A percentile compares a stretch with the other conserved stretches of the same genome.
Evolutionary conservation across 2,113 vertebrate species (phyloP).

Genomic region (Psittacara wagleri): DNA sequence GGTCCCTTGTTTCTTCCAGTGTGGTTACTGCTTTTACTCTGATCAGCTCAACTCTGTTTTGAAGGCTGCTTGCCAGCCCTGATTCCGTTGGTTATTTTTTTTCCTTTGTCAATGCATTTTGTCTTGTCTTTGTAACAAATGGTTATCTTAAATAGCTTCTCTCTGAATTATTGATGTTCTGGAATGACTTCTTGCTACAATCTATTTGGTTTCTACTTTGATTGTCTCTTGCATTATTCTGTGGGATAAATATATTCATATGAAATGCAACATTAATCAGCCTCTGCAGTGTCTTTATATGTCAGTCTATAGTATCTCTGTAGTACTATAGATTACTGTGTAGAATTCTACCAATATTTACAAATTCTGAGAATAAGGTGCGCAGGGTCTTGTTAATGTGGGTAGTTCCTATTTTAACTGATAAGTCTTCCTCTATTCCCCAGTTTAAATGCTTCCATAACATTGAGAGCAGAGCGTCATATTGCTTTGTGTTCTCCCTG

Average conservation of each 20-base stretch:
- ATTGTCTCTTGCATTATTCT: neutral
- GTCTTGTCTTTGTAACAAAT: conserved; percentile 13
- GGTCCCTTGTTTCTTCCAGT: neutral
- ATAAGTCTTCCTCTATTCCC: neutral
- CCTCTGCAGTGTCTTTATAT: neutral
- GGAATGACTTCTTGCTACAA: neutral
- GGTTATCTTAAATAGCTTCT: conserved; percentile 26
- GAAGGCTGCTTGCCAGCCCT: neutral
- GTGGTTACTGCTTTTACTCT: neutral
- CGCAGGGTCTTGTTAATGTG: neutral
- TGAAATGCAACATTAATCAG: neutral
- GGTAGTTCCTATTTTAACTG: neutral
- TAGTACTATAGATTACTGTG: neutral
- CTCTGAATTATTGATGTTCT: conserved; percentile 32
- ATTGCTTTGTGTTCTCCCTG: conserved; percentile 33
- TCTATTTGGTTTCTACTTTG: neutral
- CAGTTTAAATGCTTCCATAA: neutral
- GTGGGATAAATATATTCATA: neutral
- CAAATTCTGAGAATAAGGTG: neutral
- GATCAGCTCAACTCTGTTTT: neutral
- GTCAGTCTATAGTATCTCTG: neutral
- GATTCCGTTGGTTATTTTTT: neutral
- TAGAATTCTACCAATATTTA: neutral
- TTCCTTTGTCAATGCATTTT: neutral
- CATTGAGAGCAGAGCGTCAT: neutral